A percentile compares a stretch with the other conserved stretches of the same genome.
Evolutionary conservation across 1,140 invertebrate genomes (phyloP).

Genomic region (Drosophila sproati): DNA sequence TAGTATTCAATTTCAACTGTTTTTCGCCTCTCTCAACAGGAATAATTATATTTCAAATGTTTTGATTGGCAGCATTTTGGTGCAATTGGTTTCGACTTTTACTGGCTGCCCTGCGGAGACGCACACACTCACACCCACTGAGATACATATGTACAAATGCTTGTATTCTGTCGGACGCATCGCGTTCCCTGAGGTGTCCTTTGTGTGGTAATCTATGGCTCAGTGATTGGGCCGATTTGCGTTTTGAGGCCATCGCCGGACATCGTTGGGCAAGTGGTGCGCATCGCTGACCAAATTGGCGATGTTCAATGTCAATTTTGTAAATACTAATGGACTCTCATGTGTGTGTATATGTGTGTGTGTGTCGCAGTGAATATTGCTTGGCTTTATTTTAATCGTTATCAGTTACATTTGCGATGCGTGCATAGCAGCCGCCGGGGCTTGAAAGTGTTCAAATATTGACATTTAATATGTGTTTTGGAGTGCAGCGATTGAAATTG

Average conservation of each 20-base stretch:
- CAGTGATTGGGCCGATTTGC: conserved; percentile 11
- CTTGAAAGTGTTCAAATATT: conserved; percentile 27
- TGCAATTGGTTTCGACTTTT: conserved; percentile 3
- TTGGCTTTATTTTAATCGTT: conserved; percentile 9
- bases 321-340: conserved; percentile 14
- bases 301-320: conserved; percentile 69
- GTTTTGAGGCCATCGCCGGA: conserved; percentile 15
- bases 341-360: background rate
- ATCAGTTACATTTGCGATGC: conserved; percentile 31
- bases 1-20: too few species aligned
- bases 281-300: conserved; percentile 39
- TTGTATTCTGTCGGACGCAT: conserved; percentile 22
- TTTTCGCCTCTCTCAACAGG: background rate
- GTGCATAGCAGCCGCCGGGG: conserved; percentile 7
- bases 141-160: conserved; percentile 3
- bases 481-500: conserved; percentile 14
- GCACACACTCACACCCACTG: conserved; percentile 5
- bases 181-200: conserved; percentile 56
- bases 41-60: conserved; percentile 2
- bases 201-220: conserved; percentile 60
- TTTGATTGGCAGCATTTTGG: background rate
- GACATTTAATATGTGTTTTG: conserved; percentile 29
- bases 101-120: conserved; percentile 4
- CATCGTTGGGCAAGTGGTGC: conserved; percentile 33
- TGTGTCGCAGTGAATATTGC: conserved; percentile 21